Percentiles rank a stretch among this genome's conserved stretches.
Evolutionary conservation across 1,140 invertebrate species (phyloP).

Genomic region (Drosophila takahashii): DNA sequence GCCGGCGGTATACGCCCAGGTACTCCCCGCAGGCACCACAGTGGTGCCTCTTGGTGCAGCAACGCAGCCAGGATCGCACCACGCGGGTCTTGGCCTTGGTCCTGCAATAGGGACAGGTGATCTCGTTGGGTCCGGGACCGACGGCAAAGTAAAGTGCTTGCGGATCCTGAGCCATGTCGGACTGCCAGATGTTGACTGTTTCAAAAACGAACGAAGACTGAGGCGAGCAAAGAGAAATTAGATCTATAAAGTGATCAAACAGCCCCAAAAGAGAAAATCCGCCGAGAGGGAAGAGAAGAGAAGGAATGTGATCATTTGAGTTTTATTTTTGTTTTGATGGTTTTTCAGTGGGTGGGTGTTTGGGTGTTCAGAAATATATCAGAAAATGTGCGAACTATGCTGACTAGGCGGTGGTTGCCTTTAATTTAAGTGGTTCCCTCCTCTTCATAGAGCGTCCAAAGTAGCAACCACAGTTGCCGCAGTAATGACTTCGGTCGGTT

Average conservation of each 20-base stretch:
- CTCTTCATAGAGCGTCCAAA: slow-evolving; percentile 76
- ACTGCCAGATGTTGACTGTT: slow-evolving; percentile 31
- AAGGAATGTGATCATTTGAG: slow-evolving; percentile 2
- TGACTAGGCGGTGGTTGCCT: slow-evolving; percentile 35
- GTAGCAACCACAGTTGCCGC: slow-evolving; percentile 80
- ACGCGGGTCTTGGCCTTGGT: slow-evolving; percentile 62
- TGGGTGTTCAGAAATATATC: background rate
- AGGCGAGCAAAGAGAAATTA: slow-evolving; percentile 12
- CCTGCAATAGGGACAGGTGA: slow-evolving; percentile 77
- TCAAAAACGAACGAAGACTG: slow-evolving; percentile 48
- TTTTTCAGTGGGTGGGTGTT: slow-evolving; percentile 26
- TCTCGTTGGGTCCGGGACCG: slow-evolving; percentile 75
- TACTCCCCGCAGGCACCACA: slow-evolving; percentile 81
- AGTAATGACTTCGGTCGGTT: slow-evolving; percentile 80
- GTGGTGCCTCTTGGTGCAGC: slow-evolving; percentile 70
- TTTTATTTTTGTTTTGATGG: slow-evolving; percentile 37
- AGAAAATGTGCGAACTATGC: slow-evolving; percentile 11
- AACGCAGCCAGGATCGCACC: slow-evolving; percentile 58
- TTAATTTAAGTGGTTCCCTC: slow-evolving; percentile 56
- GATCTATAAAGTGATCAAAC: background rate
- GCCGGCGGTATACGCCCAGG: slow-evolving; percentile 73
- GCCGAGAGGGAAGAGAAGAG: background rate
- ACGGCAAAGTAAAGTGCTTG: slow-evolving; percentile 78
- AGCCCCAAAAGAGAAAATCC: slow-evolving; percentile 2
- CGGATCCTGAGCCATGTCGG: slow-evolving; percentile 48